Base-by-base conservation (phyloP, 2,797 vertebrate genomes). In the Cygnus olor region DNA sequence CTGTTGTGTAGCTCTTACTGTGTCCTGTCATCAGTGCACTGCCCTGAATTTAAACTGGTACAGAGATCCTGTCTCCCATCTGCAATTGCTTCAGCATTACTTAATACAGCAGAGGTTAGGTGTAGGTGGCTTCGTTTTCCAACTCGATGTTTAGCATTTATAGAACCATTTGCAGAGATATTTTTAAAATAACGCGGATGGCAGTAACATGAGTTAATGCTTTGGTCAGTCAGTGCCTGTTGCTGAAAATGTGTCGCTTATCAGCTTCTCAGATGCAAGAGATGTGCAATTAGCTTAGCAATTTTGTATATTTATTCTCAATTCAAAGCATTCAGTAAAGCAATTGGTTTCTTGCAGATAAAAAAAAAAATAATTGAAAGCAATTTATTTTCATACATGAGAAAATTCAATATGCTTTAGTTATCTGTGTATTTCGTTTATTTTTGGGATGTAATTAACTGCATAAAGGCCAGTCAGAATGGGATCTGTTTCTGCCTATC, bases 281-380 rank as follows among this genome's bases (percentile, higher is more conserved):
- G 53, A 60, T 86, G 47, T 92, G 24, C 38, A 91, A 73, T 90
- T 93, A 90, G 42, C 78, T 47, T 42, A 87, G 58, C 65, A 63
- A 71, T 80, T 93, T 89, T 89, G 28, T 87, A 5, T 56, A 25
- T 85, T 90, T 93, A 93, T 77, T 95, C 93, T 89, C 72, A 22
- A 7, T 76, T 88, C 60, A 68, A 91, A 88, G 17, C 19, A 1
- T 30, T 91, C 88, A 73, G 65, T 81, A 89, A 83, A 89, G 58
- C 45, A 91, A 51, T 79, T 40, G 34, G 16, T 94, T 89, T 79
- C 49, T 77, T 94, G 12, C 38, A 89, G 28, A 86, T 95, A 13
- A 94, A 88, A 89, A 88, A 89, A 84, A 88, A 74, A 93, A 85
- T 63, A 80, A 91, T 15, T 87, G 28, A 74, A 89, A 91, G 17